Base-by-base conservation (phyloP, 2,888 invertebrate species). In the Terebella lapidaria region DNA sequence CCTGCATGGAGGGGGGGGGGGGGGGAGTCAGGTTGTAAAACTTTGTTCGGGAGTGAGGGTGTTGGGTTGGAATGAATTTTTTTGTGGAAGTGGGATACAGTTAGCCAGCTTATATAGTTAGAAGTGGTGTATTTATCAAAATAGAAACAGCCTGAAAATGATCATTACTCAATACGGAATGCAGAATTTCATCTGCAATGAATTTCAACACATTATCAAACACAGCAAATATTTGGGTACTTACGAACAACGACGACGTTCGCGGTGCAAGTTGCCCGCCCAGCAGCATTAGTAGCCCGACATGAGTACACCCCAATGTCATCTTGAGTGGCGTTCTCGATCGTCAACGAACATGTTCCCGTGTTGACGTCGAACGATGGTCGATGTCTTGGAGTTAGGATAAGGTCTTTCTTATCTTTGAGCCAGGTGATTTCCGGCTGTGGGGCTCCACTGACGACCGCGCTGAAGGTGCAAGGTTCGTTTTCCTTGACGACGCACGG, bases 271-370 rank as follows among this genome's bases (percentile, higher is more conserved):
- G 89, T 89, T 3, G 93, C 94, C 61, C 87, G 86, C 51, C 96
- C 96, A 27, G 92, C 86, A 35, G 90, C 83, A 78, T 96, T 97
- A 1, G 89, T 89, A n/a, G 95, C 95, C 63, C 93, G 85, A 77
- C 94, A 93, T 4, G 93, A 94, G 80, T 96, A 97, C 56, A 84
- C 84, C 0, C 89, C 90, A 0, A 90, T 88, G 77, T 92, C 91
- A 71, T 89, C 90, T 0, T 87, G 85, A 72, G 89, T 88, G 0
- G 89, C 89, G 81, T 91, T 89, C 72, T 89, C 89, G 65, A 92
- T 91, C 0, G 86, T 86, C 58, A 92, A 81, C 0, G 85, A 85
- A 68, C 89, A 90, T 24, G 86, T 73, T 2, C 89, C 88, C 52
- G 84, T 81, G 29, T 85, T 82, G 5, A 52, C 24, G 46, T 67